Evolutionary conservation across 2,888 invertebrate genomes (phyloP).

Genomic region (Busseola fusca): DNA sequence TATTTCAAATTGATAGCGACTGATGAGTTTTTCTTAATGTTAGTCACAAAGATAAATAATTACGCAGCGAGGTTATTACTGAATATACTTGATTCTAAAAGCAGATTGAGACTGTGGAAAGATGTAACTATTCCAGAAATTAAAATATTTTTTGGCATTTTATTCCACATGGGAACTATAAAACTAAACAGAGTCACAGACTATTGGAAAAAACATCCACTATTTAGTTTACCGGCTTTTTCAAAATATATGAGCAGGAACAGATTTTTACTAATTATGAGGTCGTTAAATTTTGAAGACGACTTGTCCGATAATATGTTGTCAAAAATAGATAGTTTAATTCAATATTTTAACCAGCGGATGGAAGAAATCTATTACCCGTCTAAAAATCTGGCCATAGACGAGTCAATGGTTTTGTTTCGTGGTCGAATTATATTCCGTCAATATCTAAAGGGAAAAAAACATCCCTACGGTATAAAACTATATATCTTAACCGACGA

Average conservation of each 20-base stretch:
- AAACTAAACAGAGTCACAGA: slow-evolving; percentile 46
- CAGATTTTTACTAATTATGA: slow-evolving; percentile 36
- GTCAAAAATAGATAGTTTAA: slow-evolving; percentile 47
- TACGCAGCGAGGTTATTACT: slow-evolving; percentile 3
- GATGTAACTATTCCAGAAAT: slow-evolving; percentile 48
- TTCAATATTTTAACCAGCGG: slow-evolving; percentile 37
- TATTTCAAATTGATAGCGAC: slow-evolving; percentile 35
- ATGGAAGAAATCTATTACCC: slow-evolving; percentile 38
- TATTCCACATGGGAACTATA: slow-evolving; percentile 51
- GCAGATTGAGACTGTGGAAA: slow-evolving; percentile 44
- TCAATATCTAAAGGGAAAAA: slow-evolving; percentile 48
- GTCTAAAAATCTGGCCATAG: slow-evolving; percentile 45
- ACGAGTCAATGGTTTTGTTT: slow-evolving; percentile 54
- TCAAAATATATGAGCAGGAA: slow-evolving; percentile 50
- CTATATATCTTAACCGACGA: slow-evolving; percentile 49
- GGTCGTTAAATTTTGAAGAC: slow-evolving; percentile 16
- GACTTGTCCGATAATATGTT: slow-evolving; percentile 44
- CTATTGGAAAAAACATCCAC: slow-evolving; percentile 51
- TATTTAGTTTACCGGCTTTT: slow-evolving; percentile 50
- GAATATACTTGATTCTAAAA: slow-evolving; percentile 16
- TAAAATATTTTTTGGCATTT: slow-evolving; percentile 44
- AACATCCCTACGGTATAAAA: slow-evolving; percentile 46
- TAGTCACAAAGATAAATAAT: slow-evolving; percentile 6
- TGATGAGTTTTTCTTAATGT: slow-evolving; percentile 4
- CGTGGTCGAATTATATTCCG: slow-evolving; percentile 50